Base-by-base conservation (phyloP, 2,888 invertebrate species). In the Dermolepida albohirtum region DNA sequence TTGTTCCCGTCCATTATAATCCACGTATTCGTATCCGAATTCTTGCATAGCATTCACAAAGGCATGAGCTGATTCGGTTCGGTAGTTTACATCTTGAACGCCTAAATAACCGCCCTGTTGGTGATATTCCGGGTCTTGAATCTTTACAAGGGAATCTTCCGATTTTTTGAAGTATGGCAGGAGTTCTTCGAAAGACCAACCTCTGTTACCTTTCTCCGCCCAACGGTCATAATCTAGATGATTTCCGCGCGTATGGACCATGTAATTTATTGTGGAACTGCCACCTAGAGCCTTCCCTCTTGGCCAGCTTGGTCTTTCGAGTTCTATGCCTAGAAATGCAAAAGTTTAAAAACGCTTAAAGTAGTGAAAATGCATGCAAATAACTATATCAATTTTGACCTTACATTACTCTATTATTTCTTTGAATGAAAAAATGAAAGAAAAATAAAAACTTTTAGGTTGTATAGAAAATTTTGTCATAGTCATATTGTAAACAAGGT, bases 181-280 rank as follows among this genome's bases (percentile, higher is more conserved):
- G 0, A 88, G 82, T 1, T 82, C 82, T 54, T 80, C 71, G 74
- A 80, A 84, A 2, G 79, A 77, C 89, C 89, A 89, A 5, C 88
- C 89, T 4, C 81, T 79, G 71, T 86, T 86, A 5, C 88, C 89
- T 59, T 83, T 77, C 10, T 77, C 79, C 47, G 84, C 86, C 89
- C 89, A 94, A 80, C 86, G 83, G 76, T 94, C 90, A 83, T 91
- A 94, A 77, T 94, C 92, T 6, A 84, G 81, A 1, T 86, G 87
- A 77, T 89, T 86, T 0, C 89, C 89, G 55, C 89, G 80, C 1
- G 86, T 84, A 78, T 88, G 87, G 74, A 86, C 85, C 88, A 89
- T 88, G 71, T 79, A 81, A 72, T 82, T 80, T 41, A 80, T 80
- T 1, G 79, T 70, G 2, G 78, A 74, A 43, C 77, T 74, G 0